These are phyloP conservation scores for Drosophila vallismaia DNA, from an alignment of 2,888 invertebrate genomes.

Conservation along the genomic window DNA sequence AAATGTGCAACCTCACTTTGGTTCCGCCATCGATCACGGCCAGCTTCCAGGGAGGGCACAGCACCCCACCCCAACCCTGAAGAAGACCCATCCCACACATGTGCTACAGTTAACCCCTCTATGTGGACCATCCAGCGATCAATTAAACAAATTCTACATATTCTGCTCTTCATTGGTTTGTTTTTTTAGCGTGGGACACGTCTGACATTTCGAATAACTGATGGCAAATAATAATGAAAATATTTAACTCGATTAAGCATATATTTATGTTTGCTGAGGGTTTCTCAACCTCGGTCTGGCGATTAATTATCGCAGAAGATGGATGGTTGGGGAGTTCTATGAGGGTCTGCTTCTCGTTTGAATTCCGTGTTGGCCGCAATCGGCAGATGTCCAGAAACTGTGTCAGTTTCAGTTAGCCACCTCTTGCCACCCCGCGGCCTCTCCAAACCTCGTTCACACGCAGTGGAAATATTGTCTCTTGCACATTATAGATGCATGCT, in stretches of 20 bases:
- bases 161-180: conserved; percentile 18
- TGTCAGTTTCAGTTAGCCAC: conserved; percentile 22
- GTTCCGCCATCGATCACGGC: conserved; percentile 62
- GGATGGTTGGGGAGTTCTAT: background rate
- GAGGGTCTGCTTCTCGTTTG: conserved; percentile 6
- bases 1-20: conserved; percentile 65
- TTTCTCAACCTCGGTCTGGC: conserved; percentile 29
- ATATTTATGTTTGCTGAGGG: conserved; percentile 33
- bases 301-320: conserved; percentile 57
- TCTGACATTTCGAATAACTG: conserved; percentile 59
- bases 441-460: conserved; percentile 23
- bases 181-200: conserved; percentile 14
- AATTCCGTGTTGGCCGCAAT: conserved; percentile 13
- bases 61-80: conserved; percentile 18
- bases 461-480: conserved; percentile 59
- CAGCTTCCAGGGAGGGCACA: conserved; percentile 24
- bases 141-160: conserved; percentile 45
- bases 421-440: background rate
- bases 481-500: conserved; percentile 53
- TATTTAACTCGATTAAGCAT: conserved; percentile 33
- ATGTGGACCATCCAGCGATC: conserved; percentile 57
- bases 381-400: conserved; percentile 22
- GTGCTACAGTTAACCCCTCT: conserved; percentile 63
- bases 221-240: conserved; percentile 53
- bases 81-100: conserved; percentile 44